These are phyloP conservation scores for Zenarchopterus dispar DNA, from an alignment of 2,797 vertebrate species.

Conservation along the genomic window DNA sequence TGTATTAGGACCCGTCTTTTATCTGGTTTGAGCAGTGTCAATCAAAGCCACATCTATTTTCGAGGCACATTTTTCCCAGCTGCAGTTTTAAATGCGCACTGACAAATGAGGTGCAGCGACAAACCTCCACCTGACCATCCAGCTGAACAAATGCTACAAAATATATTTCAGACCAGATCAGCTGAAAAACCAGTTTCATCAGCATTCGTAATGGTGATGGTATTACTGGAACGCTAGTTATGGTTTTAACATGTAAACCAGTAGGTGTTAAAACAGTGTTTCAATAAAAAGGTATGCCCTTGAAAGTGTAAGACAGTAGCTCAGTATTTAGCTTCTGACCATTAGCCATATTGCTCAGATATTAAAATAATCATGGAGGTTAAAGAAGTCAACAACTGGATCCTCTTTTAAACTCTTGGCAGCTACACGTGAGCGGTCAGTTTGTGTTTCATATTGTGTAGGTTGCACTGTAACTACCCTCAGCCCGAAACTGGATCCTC, in stretches of 20 bases:
- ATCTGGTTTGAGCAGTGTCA: too few relatives aligned
- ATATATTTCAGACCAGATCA: too few relatives aligned
- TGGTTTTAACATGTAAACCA: neutral
- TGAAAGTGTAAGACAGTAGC: conserved; percentile 2
- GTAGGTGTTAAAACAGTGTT: neutral
- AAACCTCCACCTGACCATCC: neutral
- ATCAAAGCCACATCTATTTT: neutral
- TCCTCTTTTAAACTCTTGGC: conserved; percentile 45
- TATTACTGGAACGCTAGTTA: too few relatives aligned
- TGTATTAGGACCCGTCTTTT: too few relatives aligned
- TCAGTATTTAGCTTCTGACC: conserved; percentile 12
- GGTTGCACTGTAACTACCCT: conserved; percentile 64
- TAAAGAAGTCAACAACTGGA: conserved; percentile 54
- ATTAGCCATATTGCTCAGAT: conserved; percentile 32
- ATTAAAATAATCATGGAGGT: conserved; percentile 49
- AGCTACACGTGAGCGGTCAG: conserved; percentile 42
- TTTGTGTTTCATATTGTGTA: conserved; percentile 64
- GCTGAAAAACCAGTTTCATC: too few relatives aligned
- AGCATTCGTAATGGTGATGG: too few relatives aligned
- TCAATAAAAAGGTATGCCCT: neutral
- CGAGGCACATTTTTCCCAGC: neutral
- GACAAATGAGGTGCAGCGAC: too few relatives aligned
- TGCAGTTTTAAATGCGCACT: too few relatives aligned
- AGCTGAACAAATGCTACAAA: neutral
- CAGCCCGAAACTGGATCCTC: conserved; percentile 52